A percentile compares a stretch with the other conserved stretches of the same genome.
These are phyloP conservation scores for Chionis minor DNA, from an alignment of 2,113 vertebrate genomes.

Conservation along the genomic window DNA sequence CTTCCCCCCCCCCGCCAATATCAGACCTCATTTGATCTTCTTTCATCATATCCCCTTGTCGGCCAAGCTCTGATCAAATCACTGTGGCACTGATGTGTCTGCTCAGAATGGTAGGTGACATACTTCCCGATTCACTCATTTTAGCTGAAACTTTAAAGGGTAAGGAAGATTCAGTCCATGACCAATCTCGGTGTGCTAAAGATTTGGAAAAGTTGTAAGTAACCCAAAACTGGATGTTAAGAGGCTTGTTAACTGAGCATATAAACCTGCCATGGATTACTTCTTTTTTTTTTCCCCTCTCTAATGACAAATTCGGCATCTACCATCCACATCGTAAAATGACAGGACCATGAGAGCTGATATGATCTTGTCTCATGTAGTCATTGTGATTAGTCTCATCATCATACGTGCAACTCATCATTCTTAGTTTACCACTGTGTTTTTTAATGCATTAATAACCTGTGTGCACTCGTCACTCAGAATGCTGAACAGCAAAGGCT, in stretches of 20 bases:
- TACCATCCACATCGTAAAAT: neutral
- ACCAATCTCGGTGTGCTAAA: neutral
- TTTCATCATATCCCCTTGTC: neutral
- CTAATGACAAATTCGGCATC: neutral
- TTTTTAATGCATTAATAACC: neutral
- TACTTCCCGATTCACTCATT: rapidly evolving
- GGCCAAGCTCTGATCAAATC: neutral
- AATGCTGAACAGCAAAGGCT: neutral
- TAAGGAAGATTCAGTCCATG: neutral
- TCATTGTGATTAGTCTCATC: neutral
- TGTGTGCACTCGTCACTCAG: rapidly evolving
- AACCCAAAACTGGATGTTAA: neutral
- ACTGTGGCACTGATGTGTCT: rapidly evolving
- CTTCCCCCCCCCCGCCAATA: neutral
- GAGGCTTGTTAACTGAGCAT: neutral
- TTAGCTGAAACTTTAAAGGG: neutral
- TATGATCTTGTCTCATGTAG: neutral
- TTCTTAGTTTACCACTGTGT: neutral
- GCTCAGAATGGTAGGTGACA: neutral
- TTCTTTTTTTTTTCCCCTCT: no score
- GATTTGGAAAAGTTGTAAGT: neutral
- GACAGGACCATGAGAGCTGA: neutral
- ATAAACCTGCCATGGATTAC: neutral
- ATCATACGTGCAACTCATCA: neutral
- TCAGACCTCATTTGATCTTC: no score